These are phyloP conservation scores for Pelecanus crispus DNA, from an alignment of 2,113 vertebrate genomes.

Conservation along the genomic window DNA sequence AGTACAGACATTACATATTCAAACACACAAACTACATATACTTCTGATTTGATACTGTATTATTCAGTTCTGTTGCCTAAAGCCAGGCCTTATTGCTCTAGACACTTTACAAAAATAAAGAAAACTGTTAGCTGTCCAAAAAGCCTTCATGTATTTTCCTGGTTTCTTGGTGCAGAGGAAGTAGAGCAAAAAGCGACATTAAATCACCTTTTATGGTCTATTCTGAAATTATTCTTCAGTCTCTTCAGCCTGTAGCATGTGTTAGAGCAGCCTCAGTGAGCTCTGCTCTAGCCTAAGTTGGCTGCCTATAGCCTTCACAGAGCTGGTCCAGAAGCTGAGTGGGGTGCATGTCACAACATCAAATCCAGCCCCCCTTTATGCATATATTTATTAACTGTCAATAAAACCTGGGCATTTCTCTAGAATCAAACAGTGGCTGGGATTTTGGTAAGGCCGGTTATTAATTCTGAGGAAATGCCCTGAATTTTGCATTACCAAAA, in stretches of 20 bases:
- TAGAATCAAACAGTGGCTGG: not conserved
- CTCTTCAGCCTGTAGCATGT: not conserved
- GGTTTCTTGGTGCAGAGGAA: not conserved
- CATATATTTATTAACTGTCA: not conserved
- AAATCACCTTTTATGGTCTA: not conserved
- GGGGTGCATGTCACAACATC: not conserved
- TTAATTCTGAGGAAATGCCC: not conserved
- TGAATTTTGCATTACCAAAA: not conserved
- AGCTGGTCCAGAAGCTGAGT: not conserved
- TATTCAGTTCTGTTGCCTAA: not conserved
- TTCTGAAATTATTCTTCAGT: not conserved
- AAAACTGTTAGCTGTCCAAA: not conserved
- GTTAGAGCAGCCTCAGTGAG: not conserved
- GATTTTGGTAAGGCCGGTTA: not conserved
- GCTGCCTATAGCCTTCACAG: not conserved
- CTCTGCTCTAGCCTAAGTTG: not conserved
- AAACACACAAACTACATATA: not conserved
- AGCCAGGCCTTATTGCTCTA: not conserved
- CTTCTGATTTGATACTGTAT: not conserved
- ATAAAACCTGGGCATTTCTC: conserved; percentile 3
- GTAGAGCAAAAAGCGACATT: not conserved
- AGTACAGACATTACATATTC: not conserved
- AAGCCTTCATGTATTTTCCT: not conserved
- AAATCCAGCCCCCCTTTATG: not conserved
- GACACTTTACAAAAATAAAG: not conserved